Evolutionary conservation across 2,888 invertebrate genomes (phyloP), one percentile per base, ranked within the genome.

Genomic region (Smittia aterrima): DNA sequence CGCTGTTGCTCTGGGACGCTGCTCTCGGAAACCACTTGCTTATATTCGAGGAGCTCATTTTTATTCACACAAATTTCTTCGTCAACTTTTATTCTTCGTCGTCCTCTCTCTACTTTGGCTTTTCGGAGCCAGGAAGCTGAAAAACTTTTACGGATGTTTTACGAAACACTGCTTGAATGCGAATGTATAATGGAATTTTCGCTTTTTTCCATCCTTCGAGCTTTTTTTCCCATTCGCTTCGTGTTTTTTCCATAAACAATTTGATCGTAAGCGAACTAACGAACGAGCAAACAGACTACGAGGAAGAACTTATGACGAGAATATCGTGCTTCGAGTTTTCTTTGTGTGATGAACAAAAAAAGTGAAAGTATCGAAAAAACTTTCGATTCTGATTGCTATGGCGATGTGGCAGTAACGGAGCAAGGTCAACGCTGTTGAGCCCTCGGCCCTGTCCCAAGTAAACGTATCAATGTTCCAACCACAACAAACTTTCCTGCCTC

Each of bases 351-450:
- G 22, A 3, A 38, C 38, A 38, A 38, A 38, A 58, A 70, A 70
- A 70, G 70, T 70, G 53, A 70, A 70, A 70, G 70, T 70, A 70
- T 70, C 70, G 70, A 70, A 70, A 70, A 70, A 70, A 70, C 70
- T 70, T 70, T 70, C 16, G n/a, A 24, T 47, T 6, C 16, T 7
- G 3, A 70, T 70, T 53, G 32, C 70, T 24, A 70, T 70, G 70
- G 70, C 41, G 53, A 70, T 70, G 24, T 9, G n/a, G n/a, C 16
- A 20, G 41, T 70, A 54, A 70, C 53, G 32, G 70, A 54, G 22
- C 70, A 70, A 70, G 70, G 70, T 70, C 70, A 25, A 54, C 4
- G 53, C 22, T 41, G 67, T 41, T 41, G 40, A 67, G 58, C 58
- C 18, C 22, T 22, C 20, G 9, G 2, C 22, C n/a, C n/a, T n/a